Evolutionary conservation across 2,113 vertebrate genomes (phyloP).

Genomic region (Perca schrenkii): DNA sequence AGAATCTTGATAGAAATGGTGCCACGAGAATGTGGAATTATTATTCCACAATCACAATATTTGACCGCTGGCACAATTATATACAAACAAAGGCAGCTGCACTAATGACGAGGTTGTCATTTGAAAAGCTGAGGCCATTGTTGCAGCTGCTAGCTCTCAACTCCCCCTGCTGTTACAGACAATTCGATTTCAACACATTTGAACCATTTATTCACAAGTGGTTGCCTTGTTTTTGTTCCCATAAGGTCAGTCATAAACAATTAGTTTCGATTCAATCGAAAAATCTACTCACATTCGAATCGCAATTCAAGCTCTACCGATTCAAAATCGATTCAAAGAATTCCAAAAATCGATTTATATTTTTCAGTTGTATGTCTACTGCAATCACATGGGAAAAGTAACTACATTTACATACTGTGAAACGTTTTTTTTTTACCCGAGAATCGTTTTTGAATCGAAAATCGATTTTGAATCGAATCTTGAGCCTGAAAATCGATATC

Average conservation of each 20-base stretch:
- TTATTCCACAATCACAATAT: slow-evolving; percentile 45
- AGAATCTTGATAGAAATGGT: slow-evolving; percentile 20
- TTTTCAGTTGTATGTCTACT: no score
- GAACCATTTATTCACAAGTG: not conserved
- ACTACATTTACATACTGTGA: no score
- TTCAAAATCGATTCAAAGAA: no score
- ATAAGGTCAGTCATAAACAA: not conserved
- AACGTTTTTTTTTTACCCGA: no score
- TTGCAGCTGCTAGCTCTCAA: slow-evolving; percentile 20
- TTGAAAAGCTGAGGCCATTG: slow-evolving; percentile 29
- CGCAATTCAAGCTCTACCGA: no score
- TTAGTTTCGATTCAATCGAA: no score
- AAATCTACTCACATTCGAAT: no score
- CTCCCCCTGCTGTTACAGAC: slow-evolving; percentile 18
- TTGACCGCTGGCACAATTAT: slow-evolving; percentile 36
- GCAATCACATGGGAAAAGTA: no score
- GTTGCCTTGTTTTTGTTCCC: not conserved
- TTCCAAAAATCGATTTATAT: no score
- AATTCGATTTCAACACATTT: slow-evolving; percentile 15
- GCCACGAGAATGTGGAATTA: slow-evolving; percentile 29
- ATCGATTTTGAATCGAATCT: no score
- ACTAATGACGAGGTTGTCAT: slow-evolving; percentile 33
- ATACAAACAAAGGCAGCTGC: slow-evolving; percentile 36
- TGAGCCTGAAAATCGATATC: no score
- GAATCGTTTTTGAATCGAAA: no score